These are phyloP conservation scores for Tyto alba DNA, from an alignment of 2,113 vertebrate species.

Conservation along the genomic window DNA sequence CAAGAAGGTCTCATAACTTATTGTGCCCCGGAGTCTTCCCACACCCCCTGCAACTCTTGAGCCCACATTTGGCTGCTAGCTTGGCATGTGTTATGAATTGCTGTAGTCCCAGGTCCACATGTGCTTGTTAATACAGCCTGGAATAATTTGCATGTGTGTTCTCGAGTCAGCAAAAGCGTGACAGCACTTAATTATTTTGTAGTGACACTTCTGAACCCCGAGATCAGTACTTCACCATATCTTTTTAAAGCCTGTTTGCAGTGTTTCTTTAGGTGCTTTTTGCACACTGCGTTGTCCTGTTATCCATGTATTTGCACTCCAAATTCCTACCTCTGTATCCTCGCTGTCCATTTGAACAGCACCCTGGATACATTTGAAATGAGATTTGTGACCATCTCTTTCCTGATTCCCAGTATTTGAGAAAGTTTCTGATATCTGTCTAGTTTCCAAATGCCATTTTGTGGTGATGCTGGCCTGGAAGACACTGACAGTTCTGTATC, in stretches of 20 bases:
- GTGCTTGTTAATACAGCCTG: neutral
- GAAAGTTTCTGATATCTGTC: neutral
- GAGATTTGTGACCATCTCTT: neutral
- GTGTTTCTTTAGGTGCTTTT: neutral
- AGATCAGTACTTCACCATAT: neutral
- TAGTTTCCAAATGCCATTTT: neutral
- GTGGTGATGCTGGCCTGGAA: neutral
- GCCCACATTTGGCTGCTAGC: neutral
- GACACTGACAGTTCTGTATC: neutral
- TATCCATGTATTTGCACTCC: neutral
- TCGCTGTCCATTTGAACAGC: neutral
- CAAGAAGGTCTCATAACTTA: neutral
- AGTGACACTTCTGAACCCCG: neutral
- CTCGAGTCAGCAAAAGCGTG: neutral
- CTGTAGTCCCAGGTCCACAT: neutral
- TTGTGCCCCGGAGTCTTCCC: neutral
- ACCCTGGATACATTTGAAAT: neutral
- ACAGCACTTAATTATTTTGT: neutral
- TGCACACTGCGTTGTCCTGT: neutral
- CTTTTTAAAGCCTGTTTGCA: neutral
- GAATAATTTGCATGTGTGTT: neutral
- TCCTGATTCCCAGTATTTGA: neutral
- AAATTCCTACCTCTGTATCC: neutral
- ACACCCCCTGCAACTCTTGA: neutral
- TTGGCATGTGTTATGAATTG: neutral